These are phyloP conservation scores for Melinaea marsaeus DNA, from an alignment of 2,888 invertebrate species.

Conservation along the genomic window DNA sequence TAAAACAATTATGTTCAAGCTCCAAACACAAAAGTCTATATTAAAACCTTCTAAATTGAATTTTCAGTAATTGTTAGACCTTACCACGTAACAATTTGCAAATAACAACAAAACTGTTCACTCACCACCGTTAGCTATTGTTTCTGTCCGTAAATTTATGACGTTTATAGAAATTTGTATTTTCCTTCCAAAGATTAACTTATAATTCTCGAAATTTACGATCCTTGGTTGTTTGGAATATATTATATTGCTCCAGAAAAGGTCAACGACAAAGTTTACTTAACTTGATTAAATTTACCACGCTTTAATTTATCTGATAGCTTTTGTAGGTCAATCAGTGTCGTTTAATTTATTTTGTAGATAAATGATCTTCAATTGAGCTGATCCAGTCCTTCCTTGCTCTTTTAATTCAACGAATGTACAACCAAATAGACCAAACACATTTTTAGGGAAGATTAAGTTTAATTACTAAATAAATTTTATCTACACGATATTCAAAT, in stretches of 20 bases:
- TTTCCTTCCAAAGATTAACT: constrained; percentile 32
- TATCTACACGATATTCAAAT: too few relatives aligned
- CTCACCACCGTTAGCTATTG: constrained; percentile 56
- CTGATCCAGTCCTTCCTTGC: too few relatives aligned
- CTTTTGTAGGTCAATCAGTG: too few relatives aligned
- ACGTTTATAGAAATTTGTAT: constrained; percentile 27
- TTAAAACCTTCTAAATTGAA: constrained; percentile 67
- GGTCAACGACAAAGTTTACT: constrained; percentile 15
- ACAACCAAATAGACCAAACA: too few relatives aligned
- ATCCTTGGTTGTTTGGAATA: constrained; percentile 20
- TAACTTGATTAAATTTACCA: constrained; percentile 18
- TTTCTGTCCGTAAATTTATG: constrained; percentile 38
- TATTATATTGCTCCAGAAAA: constrained; percentile 22
- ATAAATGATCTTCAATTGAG: too few relatives aligned
- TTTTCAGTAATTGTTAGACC: constrained; percentile 55
- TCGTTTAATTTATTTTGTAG: too few relatives aligned
- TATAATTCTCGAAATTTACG: constrained; percentile 31
- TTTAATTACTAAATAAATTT: too few relatives aligned
- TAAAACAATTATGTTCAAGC: constrained; percentile 17
- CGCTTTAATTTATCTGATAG: constrained; percentile 10
- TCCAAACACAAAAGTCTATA: constrained; percentile 48
- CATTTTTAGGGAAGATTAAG: too few relatives aligned
- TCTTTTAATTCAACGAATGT: too few relatives aligned
- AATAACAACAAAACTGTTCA: constrained; percentile 70
- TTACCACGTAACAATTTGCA: constrained; percentile 65